Percentiles rank a stretch among this genome's conserved stretches.
These are phyloP conservation scores for Mustela nigripes DNA, from an alignment of 2,113 vertebrate species.

Conservation along the genomic window DNA sequence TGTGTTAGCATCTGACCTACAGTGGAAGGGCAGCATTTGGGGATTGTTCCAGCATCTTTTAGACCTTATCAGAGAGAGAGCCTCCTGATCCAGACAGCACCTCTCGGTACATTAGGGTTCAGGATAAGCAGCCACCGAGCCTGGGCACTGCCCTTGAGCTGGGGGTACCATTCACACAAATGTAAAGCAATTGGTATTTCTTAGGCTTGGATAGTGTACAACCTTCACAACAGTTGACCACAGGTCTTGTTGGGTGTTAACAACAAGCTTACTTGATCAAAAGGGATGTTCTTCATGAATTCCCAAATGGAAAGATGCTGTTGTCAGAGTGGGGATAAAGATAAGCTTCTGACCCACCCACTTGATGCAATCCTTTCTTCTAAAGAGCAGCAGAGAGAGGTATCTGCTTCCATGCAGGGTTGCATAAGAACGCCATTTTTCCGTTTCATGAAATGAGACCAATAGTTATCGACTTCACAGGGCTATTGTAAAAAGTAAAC, in stretches of 20 bases:
- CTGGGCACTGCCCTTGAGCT: not conserved
- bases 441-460: not conserved
- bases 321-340: not conserved
- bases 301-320: not conserved
- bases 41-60: not conserved
- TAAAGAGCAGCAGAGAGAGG: not conserved
- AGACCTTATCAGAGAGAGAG: not conserved
- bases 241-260: not conserved
- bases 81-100: not conserved
- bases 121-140: not conserved
- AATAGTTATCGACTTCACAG: not conserved
- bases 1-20: not conserved
- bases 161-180: not conserved
- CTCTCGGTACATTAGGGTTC: not conserved
- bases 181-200: not conserved
- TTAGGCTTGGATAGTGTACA: not conserved
- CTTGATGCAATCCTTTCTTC: not conserved
- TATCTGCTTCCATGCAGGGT: not conserved
- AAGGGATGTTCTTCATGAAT: constrained; percentile 8
- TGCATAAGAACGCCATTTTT: not conserved
- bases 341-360: not conserved
- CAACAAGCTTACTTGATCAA: not conserved
- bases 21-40: not conserved
- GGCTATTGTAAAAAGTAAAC: not conserved
- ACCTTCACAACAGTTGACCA: not conserved